Conservation (phyloP, 2,113 vertebrate genomes). For the Fregetta grallaria region DNA sequence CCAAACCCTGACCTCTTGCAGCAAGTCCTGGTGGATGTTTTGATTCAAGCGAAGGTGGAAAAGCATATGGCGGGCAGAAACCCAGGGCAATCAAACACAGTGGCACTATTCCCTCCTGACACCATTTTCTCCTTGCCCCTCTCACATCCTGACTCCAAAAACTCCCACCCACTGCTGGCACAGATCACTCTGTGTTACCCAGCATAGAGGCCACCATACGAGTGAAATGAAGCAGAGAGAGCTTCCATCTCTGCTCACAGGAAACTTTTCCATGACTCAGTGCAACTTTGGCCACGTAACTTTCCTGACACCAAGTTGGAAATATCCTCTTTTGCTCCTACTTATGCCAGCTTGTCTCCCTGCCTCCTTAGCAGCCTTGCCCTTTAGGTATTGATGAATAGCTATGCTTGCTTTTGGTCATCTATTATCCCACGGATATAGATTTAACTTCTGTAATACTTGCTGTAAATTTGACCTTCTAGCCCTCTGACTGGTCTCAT, state of each 20-base stretch:
- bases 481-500: slow-evolving; percentile 17
- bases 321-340: not conserved
- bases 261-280: not conserved
- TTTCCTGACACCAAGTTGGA: not conserved
- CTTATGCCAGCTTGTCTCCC: not conserved
- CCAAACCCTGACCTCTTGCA: not conserved
- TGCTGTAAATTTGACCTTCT: slow-evolving; percentile 48
- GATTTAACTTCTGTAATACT: slow-evolving; percentile 54
- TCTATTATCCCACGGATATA: slow-evolving; percentile 41
- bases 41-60: not conserved
- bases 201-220: not conserved
- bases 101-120: not conserved
- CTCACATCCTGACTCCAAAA: not conserved
- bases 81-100: not conserved
- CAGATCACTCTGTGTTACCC: not conserved
- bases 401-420: slow-evolving; percentile 4
- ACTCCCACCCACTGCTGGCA: not conserved
- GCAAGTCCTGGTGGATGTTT: not conserved
- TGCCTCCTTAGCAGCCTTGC: not conserved
- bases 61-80: not conserved
- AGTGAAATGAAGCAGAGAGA: not conserved
- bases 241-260: not conserved
- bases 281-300: not conserved
- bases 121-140: not conserved
- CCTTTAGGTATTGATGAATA: slow-evolving; percentile 56